These are phyloP conservation scores for Scolopax rusticola DNA, from an alignment of 2,797 vertebrate species.

Conservation along the genomic window DNA sequence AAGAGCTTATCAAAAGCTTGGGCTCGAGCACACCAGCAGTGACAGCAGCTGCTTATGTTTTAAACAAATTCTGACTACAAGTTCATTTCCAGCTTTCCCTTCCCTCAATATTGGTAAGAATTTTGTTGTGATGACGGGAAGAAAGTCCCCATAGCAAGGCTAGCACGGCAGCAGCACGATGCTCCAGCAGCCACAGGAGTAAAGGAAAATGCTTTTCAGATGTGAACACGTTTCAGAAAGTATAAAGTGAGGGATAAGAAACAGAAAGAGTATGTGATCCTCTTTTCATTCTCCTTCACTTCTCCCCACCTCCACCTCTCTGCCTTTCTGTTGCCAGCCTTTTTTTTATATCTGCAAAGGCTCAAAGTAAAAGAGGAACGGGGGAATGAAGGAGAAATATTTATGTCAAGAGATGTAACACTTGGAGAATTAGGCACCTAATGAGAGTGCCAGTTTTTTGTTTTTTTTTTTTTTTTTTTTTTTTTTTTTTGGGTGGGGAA, in stretches of 20 bases:
- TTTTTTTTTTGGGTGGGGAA: background rate
- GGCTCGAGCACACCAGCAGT: conserved; percentile 9
- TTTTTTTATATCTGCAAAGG: background rate
- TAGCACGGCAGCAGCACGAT: conserved; percentile 30
- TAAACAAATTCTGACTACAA: conserved; percentile 65
- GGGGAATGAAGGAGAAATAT: conserved; percentile 1
- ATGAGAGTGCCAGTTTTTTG: background rate
- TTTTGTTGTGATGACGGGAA: conserved; percentile 65
- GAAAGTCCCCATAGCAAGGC: background rate
- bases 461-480: background rate
- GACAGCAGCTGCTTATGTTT: conserved; percentile 71
- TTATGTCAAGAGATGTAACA: conserved; percentile 54
- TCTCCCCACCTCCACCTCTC: background rate
- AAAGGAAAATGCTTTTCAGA: conserved; percentile 58
- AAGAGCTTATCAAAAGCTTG: conserved; percentile 60
- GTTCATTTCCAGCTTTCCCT: conserved; percentile 71
- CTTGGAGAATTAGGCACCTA: conserved; percentile 28
- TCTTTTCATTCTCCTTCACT: conserved; percentile 15
- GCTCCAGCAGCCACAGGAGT: conserved; percentile 45
- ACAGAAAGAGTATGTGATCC: background rate
- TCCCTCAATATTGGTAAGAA: conserved; percentile 68
- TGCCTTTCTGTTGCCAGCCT: background rate
- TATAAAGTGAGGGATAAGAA: conserved; percentile 52
- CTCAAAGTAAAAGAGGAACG: background rate
- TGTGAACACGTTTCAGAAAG: conserved; percentile 63